Evolutionary conservation across 1,140 invertebrate genomes (phyloP).

Genomic region (Hycleus cichorii): DNA sequence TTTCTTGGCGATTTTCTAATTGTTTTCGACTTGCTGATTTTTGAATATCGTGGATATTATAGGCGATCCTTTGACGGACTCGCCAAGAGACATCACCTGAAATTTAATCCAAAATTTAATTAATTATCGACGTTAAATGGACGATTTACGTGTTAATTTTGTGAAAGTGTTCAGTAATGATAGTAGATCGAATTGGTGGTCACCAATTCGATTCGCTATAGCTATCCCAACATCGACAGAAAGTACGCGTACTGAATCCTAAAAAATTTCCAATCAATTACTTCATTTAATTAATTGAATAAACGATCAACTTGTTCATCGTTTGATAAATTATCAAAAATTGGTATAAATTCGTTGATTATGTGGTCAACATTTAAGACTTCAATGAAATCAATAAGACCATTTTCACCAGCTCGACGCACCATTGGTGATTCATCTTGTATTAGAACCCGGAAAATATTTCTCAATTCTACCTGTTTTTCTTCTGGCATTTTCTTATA

Average conservation of each 20-base stretch:
- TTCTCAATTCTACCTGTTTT: conserved; percentile 23
- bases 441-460: conserved; percentile 26
- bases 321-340: conserved; percentile 30
- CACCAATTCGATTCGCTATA: no score
- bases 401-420: conserved; percentile 18
- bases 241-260: conserved; percentile 29
- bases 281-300: no score
- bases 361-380: conserved; percentile 25
- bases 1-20: conserved; percentile 8
- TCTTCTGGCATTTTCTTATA: conserved; percentile 28
- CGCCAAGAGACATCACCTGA: conserved; percentile 31
- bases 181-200: conserved; percentile 14
- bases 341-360: conserved; percentile 30
- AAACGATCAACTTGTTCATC: conserved; percentile 30
- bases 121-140: no score
- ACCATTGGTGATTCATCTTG: conserved; percentile 35
- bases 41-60: conserved; percentile 26
- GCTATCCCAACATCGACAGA: conserved; percentile 30
- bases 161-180: conserved; percentile 23
- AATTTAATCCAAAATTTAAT: neutral
- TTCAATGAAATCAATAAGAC: conserved; percentile 22
- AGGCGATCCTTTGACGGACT: conserved; percentile 27
- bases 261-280: neutral
- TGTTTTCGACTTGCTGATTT: conserved; percentile 9
- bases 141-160: neutral